phyloP scores from a whole-genome alignment of 2,888 invertebrate species.

The Platycheirus rosarum region DNA sequence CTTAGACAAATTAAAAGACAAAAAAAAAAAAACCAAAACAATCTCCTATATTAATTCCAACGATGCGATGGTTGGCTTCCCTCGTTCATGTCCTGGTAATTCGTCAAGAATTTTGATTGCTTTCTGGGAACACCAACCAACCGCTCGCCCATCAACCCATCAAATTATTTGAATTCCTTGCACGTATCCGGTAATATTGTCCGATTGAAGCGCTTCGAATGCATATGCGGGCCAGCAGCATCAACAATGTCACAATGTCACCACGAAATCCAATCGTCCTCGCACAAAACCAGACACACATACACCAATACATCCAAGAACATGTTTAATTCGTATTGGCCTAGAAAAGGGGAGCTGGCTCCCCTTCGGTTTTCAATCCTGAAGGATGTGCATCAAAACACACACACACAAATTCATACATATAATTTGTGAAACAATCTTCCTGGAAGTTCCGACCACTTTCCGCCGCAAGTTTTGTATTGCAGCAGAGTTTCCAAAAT shows the following conservation, averaged over 20 bases:
- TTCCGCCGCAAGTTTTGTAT: conserved; percentile 27
- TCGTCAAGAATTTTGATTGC: conserved; percentile 75
- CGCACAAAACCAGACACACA: neutral
- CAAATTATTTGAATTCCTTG: conserved; percentile 64
- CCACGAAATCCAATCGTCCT: conserved; percentile 58
- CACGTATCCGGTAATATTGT: conserved; percentile 73
- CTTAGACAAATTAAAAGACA: conserved; percentile 35
- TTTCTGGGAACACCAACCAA: conserved; percentile 58
- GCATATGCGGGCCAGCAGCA: conserved; percentile 67
- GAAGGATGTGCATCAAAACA: conserved; percentile 20
- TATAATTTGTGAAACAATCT: conserved; percentile 41
- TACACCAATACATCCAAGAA: neutral
- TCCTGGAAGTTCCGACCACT: conserved; percentile 49
- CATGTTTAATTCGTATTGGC: conserved; percentile 2
- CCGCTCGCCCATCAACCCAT: neutral
- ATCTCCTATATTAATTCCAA: conserved; percentile 34
- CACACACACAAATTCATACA: neutral
- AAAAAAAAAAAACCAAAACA: neutral
- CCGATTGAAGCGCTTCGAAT: conserved; percentile 71
- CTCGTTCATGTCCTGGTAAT: conserved; percentile 63
- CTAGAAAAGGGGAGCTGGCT: conserved; percentile 26
- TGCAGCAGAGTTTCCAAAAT: conserved; percentile 45
- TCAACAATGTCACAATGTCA: conserved; percentile 64
- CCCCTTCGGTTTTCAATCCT: conserved; percentile 34
- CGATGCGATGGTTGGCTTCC: conserved; percentile 59